These are phyloP conservation scores for Drosophila mayri DNA, from an alignment of 1,140 invertebrate genomes.

Conservation along the genomic window DNA sequence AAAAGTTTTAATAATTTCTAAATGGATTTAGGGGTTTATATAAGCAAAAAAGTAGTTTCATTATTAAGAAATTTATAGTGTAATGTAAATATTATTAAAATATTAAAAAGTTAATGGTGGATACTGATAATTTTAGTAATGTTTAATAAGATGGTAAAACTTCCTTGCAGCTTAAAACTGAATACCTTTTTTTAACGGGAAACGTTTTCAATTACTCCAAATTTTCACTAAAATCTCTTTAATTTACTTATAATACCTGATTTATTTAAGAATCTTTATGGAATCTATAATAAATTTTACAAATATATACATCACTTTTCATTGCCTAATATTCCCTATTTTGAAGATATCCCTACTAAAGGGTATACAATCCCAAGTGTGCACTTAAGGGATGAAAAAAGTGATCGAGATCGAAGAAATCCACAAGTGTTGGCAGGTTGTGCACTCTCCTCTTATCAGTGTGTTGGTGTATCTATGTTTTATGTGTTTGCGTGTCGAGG, in stretches of 20 bases:
- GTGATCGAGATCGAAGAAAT: constrained; percentile 49
- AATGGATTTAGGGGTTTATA: too few species aligned
- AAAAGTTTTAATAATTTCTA: too few species aligned
- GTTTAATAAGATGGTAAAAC: too few species aligned
- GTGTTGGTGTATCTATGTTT: constrained; percentile 25
- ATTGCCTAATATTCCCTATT: constrained; percentile 2
- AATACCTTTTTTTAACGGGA: too few species aligned
- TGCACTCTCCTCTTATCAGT: constrained; percentile 10
- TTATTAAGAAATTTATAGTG: not conserved
- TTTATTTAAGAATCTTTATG: not conserved
- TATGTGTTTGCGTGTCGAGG: constrained; percentile 33
- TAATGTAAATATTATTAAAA: too few species aligned
- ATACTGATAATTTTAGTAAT: too few species aligned
- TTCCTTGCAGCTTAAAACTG: too few species aligned
- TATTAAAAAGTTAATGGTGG: too few species aligned
- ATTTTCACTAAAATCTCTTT: not conserved
- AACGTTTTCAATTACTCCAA: too few species aligned
- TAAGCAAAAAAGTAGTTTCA: not conserved
- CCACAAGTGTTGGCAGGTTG: constrained; percentile 72
- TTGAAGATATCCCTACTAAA: not conserved
- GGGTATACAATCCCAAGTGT: constrained; percentile 38
- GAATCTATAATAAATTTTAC: not conserved
- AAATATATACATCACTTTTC: not conserved
- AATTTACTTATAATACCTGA: not conserved
- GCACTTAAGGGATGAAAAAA: constrained; percentile 79